These are phyloP conservation scores for Rhynchophorus ferrugineus DNA, from an alignment of 1,140 invertebrate species.

Conservation along the genomic window DNA sequence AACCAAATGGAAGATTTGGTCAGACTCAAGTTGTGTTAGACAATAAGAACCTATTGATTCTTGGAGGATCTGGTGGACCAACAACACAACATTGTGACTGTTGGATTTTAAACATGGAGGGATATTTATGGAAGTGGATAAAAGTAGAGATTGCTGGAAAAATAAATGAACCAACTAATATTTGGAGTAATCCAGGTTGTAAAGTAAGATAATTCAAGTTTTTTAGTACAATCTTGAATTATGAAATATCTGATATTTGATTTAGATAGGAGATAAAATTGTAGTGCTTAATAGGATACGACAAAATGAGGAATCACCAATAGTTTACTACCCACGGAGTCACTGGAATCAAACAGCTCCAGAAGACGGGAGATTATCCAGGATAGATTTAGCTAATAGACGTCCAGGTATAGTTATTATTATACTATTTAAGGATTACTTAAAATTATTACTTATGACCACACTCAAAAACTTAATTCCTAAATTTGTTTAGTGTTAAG, in stretches of 20 bases:
- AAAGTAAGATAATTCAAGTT: conserved; percentile 61
- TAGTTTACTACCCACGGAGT: conserved; percentile 34
- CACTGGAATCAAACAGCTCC: conserved; percentile 23
- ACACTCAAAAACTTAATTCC: too few relatives aligned
- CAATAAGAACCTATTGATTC: conserved; percentile 60
- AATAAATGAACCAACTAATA: conserved; percentile 71
- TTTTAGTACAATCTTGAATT: too few relatives aligned
- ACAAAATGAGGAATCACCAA: conserved; percentile 40
- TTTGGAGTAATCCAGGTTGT: conserved; percentile 90
- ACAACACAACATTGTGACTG: conserved; percentile 54
- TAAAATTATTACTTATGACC: too few relatives aligned
- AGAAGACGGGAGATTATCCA: conserved; percentile 26
- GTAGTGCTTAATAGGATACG: conserved; percentile 55
- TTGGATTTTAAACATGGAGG: conserved; percentile 57
- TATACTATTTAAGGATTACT: too few relatives aligned
- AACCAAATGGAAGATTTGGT: conserved; percentile 78
- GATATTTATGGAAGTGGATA: conserved; percentile 71
- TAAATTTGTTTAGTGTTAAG: too few relatives aligned
- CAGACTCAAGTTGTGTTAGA: conserved; percentile 76
- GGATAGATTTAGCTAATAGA: conserved; percentile 30
- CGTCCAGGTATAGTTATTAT: conserved; percentile 6
- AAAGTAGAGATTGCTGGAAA: conserved; percentile 66
- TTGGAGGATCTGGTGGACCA: conserved; percentile 57
- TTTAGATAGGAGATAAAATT: conserved; percentile 54
- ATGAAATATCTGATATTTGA: too few relatives aligned